These are phyloP conservation scores for Cephus spinipes DNA, from an alignment of 2,888 invertebrate species.

Conservation along the genomic window DNA sequence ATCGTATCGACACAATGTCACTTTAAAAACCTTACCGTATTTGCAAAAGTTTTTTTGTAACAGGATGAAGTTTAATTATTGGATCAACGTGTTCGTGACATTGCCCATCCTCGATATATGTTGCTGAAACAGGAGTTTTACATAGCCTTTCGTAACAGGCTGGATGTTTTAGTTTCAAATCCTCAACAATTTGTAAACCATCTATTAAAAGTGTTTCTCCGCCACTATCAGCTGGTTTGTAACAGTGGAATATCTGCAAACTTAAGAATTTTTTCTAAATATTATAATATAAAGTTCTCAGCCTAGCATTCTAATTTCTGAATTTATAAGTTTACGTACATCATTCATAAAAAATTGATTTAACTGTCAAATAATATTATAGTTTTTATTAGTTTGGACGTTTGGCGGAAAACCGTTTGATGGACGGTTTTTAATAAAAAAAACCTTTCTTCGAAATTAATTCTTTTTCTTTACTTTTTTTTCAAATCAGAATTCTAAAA, in stretches of 20 bases:
- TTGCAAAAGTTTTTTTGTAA: too few relatives aligned
- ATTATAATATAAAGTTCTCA: background rate
- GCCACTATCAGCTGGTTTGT: slow-evolving; percentile 73
- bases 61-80: slow-evolving; percentile 70
- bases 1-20: too few relatives aligned
- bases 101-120: slow-evolving; percentile 75
- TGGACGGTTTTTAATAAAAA: too few relatives aligned
- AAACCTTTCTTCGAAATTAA: too few relatives aligned
- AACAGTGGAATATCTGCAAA: slow-evolving; percentile 73
- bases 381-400: too few relatives aligned
- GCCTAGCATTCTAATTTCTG: too few relatives aligned
- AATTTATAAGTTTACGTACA: too few relatives aligned
- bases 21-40: too few relatives aligned
- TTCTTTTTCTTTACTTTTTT: too few relatives aligned
- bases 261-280: slow-evolving; percentile 36
- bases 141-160: slow-evolving; percentile 73
- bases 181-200: slow-evolving; percentile 76
- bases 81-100: slow-evolving; percentile 72
- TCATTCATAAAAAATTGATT: too few relatives aligned
- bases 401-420: too few relatives aligned
- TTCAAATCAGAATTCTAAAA: too few relatives aligned
- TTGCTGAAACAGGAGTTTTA: slow-evolving; percentile 71
- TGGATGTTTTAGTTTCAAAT: slow-evolving; percentile 69
- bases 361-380: background rate
- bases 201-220: slow-evolving; percentile 82